These are phyloP conservation scores for Andrena camellia DNA, from an alignment of 2,888 invertebrate species.

Conservation along the genomic window DNA sequence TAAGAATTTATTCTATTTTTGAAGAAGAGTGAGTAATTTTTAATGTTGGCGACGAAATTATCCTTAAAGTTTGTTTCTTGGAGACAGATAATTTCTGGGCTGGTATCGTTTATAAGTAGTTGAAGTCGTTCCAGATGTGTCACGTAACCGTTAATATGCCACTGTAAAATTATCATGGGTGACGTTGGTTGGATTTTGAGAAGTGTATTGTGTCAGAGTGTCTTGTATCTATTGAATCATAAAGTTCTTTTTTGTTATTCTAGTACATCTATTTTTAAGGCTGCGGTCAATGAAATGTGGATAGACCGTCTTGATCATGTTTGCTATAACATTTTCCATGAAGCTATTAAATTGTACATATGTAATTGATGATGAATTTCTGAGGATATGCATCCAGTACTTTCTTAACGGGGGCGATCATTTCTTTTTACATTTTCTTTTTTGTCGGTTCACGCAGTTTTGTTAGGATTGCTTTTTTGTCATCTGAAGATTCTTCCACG, in stretches of 20 bases:
- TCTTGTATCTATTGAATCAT: background rate
- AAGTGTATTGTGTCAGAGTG: background rate
- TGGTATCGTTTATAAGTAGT: background rate
- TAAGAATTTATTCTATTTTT: slow-evolving; percentile 1
- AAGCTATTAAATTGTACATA: background rate
- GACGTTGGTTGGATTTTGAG: background rate
- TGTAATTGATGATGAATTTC: background rate
- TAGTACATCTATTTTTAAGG: background rate
- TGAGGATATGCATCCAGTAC: background rate
- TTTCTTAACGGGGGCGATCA: background rate
- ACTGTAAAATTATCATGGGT: background rate
- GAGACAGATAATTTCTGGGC: background rate
- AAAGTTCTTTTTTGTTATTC: background rate
- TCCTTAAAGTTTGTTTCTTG: slow-evolving; percentile 6
- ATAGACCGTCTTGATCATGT: background rate
- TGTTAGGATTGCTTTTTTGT: background rate
- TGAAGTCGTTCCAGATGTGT: background rate
- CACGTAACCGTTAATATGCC: background rate
- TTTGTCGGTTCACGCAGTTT: background rate
- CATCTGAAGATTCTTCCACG: background rate
- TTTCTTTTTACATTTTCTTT: slow-evolving; percentile 1
- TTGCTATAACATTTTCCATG: background rate
- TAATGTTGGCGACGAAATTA: background rate
- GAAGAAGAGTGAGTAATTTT: background rate
- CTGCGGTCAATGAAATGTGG: background rate